These are phyloP conservation scores for Trisateles emortualis DNA, from an alignment of 2,888 invertebrate genomes.

Conservation along the genomic window DNA sequence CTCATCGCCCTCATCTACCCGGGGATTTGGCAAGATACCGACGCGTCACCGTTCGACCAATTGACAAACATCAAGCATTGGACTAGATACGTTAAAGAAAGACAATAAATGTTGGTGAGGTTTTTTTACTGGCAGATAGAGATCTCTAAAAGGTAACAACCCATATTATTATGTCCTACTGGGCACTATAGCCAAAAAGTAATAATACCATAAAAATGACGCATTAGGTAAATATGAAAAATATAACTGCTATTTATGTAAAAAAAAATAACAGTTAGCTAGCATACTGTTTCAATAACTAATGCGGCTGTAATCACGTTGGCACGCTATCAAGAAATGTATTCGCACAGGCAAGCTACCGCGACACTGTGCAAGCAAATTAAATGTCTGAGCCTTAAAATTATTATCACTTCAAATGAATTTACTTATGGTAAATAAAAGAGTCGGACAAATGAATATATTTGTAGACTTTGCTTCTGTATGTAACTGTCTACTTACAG, in stretches of 20 bases:
- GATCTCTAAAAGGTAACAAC: too few relatives aligned
- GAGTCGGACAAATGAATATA: too few relatives aligned
- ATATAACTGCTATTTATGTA: not conserved
- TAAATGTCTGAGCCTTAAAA: not conserved
- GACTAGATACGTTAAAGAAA: not conserved
- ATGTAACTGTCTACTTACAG: too few relatives aligned
- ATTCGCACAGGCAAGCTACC: not conserved
- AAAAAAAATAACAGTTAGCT: not conserved
- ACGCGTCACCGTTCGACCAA: too few relatives aligned
- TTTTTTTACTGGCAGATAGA: too few relatives aligned
- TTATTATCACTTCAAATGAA: too few relatives aligned
- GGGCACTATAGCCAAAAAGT: too few relatives aligned
- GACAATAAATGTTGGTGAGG: too few relatives aligned
- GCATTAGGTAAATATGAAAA: not conserved
- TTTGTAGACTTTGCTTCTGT: too few relatives aligned
- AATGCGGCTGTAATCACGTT: constrained; percentile 3
- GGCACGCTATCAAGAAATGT: not conserved
- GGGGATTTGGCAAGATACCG: not conserved
- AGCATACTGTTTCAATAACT: not conserved
- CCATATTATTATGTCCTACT: too few relatives aligned
- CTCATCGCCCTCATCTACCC: constrained; percentile 9
- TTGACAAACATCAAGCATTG: not conserved
- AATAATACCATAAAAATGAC: too few relatives aligned
- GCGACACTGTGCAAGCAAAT: not conserved
- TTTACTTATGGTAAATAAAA: too few relatives aligned